Conservation (phyloP, 2,797 vertebrate species). For the Poeciliopsis gracilis region DNA sequence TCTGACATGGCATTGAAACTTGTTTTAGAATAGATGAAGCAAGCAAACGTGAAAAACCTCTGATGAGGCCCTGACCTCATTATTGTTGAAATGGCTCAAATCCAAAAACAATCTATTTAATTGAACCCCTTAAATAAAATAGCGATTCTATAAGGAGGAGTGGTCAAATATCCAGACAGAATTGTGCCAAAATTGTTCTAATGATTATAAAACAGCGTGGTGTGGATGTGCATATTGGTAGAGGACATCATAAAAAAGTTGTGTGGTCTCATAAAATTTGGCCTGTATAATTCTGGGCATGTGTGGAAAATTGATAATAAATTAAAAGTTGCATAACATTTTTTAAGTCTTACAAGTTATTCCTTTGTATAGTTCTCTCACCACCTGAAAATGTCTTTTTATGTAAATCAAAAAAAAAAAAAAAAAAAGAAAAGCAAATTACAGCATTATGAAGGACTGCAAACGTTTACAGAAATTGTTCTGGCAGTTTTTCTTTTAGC, state of each 20-base stretch:
- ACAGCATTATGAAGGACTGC: not conserved
- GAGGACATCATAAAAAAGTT: not conserved
- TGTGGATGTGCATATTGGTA: not conserved
- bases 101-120: not conserved
- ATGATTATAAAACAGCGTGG: not conserved
- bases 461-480: not conserved
- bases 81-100: not conserved
- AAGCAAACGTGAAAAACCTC: not conserved
- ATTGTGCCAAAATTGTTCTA: not conserved
- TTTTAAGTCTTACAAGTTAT: not conserved
- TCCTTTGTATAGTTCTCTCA: not conserved
- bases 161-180: not conserved
- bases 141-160: not conserved
- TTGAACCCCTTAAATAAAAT: not conserved
- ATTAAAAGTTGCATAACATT: not conserved
- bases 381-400: not conserved
- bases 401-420: not conserved
- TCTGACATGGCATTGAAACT: not conserved
- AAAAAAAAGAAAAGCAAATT: not conserved
- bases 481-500: slow-evolving; percentile 23
- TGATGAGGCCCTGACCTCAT: not conserved
- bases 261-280: not conserved
- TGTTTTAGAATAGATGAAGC: not conserved
- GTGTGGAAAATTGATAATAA: not conserved
- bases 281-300: not conserved